phyloP scores from a whole-genome alignment of 2,797 vertebrate genomes.

The Pantherophis vulpinus region DNA sequence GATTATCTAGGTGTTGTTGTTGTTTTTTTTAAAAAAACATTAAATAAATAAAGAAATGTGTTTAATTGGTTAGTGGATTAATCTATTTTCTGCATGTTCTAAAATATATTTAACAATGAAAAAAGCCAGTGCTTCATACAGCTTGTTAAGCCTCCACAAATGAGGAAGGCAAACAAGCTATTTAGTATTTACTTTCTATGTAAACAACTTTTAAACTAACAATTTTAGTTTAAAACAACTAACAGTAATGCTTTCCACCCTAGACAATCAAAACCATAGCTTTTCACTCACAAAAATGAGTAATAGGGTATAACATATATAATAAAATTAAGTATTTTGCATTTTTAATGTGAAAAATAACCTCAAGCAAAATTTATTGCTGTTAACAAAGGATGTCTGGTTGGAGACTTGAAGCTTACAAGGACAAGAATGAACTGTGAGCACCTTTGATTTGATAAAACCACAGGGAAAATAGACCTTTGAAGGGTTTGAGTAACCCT shows the following conservation, averaged over 20 bases:
- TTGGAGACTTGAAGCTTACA: not conserved
- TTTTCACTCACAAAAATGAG: constrained; percentile 5
- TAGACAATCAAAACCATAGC: constrained; percentile 50
- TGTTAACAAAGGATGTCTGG: not conserved
- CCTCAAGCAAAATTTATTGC: constrained; percentile 27
- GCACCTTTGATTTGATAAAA: not conserved
- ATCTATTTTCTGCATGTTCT: not conserved
- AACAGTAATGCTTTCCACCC: constrained; percentile 46
- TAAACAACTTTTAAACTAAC: not conserved
- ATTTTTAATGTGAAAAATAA: constrained; percentile 46
- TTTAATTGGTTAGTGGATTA: not conserved
- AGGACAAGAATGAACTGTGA: not conserved
- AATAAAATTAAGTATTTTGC: constrained; percentile 51
- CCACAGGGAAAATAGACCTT: not conserved
- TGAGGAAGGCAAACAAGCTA: not conserved
- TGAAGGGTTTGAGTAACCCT: not conserved
- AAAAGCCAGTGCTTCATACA: not conserved
- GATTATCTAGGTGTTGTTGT: not conserved
- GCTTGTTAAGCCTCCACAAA: not conserved
- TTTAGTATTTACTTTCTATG: not conserved
- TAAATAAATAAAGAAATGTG: not conserved
- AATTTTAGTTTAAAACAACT: not conserved
- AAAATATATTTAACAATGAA: not conserved
- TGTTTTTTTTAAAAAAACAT: too few relatives aligned
- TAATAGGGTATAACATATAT: not conserved